phyloP scores from a whole-genome alignment of 2,888 invertebrate genomes.

The Cephus pulcher region DNA sequence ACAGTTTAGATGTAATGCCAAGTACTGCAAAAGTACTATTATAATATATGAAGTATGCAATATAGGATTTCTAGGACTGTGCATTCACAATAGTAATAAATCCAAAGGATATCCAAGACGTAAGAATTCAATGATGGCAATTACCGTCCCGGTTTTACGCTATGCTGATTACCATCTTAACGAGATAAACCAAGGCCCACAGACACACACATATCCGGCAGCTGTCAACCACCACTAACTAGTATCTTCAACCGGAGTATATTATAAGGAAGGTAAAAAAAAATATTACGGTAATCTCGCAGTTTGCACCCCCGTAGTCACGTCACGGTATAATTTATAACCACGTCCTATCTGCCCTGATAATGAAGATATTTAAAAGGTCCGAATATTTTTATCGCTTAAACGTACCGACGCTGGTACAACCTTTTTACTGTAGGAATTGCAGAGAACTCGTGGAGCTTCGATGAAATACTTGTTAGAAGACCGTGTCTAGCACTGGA shows the following conservation, averaged over 20 bases:
- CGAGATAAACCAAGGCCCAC: conserved; percentile 16
- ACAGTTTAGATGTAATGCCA: neutral
- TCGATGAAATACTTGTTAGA: neutral
- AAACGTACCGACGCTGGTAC: neutral
- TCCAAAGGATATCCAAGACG: neutral
- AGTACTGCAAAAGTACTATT: neutral
- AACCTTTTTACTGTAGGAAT: neutral
- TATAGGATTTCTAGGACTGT: neutral
- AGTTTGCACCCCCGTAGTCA: neutral
- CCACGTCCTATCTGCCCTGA: neutral
- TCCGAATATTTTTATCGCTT: neutral
- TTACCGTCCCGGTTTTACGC: neutral
- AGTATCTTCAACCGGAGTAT: neutral
- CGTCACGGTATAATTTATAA: neutral
- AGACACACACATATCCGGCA: neutral
- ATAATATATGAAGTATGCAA: neutral
- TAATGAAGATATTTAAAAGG: neutral
- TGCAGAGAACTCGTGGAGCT: neutral
- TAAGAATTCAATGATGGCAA: neutral
- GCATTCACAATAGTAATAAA: neutral
- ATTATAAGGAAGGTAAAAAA: neutral
- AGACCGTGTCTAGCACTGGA: neutral
- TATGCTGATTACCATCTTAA: conserved; percentile 19
- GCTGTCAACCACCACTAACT: conserved; percentile 1
- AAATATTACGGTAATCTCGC: neutral